Evolutionary conservation across 1,140 invertebrate genomes (phyloP).

Genomic region (Sesamia nonagrioides): DNA sequence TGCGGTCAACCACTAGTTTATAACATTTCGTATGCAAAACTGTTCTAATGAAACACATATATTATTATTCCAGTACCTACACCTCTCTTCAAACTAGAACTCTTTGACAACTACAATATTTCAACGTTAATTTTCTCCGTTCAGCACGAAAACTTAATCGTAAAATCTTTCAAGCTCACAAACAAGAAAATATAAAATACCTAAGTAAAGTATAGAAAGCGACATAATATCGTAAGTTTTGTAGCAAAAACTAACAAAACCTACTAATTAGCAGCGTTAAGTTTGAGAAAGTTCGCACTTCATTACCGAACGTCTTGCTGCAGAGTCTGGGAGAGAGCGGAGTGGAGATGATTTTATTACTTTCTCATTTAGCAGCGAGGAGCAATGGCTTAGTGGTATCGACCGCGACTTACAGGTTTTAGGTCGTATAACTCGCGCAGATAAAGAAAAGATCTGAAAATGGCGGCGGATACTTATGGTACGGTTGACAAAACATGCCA

Average conservation of each 20-base stretch:
- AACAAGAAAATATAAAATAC: conserved; percentile 28
- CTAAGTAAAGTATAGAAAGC: conserved; percentile 14
- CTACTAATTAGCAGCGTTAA: conserved; percentile 31
- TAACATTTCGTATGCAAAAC: too few relatives aligned
- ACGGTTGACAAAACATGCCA: too few relatives aligned
- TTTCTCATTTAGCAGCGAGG: background rate
- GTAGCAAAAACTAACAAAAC: conserved; percentile 25
- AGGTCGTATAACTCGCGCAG: too few relatives aligned
- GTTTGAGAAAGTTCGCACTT: conserved; percentile 29
- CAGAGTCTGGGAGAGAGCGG: background rate
- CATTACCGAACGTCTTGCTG: conserved; percentile 4
- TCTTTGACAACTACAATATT: too few relatives aligned
- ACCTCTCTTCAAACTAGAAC: too few relatives aligned
- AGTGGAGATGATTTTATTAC: conserved; percentile 1
- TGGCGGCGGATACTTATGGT: too few relatives aligned
- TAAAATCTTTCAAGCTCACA: conserved; percentile 1
- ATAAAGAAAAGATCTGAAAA: too few relatives aligned
- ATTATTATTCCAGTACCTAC: too few relatives aligned
- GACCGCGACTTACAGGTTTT: too few relatives aligned
- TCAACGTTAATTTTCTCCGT: background rate
- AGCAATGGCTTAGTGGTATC: too few relatives aligned
- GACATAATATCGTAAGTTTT: conserved; percentile 38
- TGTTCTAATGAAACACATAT: too few relatives aligned
- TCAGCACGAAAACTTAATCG: conserved; percentile 8
- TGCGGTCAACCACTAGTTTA: too few relatives aligned